phyloP scores from a whole-genome alignment of 2,797 vertebrate genomes.

The Sebastes wilsoni region DNA sequence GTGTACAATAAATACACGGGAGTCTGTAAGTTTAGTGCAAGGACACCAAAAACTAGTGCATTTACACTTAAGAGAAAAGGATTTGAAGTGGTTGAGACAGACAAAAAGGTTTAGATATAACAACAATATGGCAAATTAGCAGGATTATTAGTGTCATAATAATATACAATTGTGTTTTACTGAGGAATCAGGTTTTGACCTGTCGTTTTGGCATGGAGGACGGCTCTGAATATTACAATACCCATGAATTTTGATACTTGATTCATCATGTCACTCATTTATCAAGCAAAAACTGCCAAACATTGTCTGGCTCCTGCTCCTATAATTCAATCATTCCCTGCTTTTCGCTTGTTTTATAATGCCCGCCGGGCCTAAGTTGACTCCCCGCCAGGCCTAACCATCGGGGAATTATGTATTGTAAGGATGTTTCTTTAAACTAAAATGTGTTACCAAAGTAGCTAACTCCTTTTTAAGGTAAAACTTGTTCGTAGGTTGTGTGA shows the following conservation, averaged over 20 bases:
- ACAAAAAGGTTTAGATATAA: not conserved
- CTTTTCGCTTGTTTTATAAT: not conserved
- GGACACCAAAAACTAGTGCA: not conserved
- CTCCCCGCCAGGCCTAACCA: no score
- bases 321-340: not conserved
- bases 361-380: no score
- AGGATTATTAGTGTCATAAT: not conserved
- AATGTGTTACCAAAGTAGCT: no score
- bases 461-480: no score
- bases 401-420: no score
- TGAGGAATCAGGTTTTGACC: not conserved
- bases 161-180: not conserved
- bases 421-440: no score
- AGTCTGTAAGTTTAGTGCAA: not conserved
- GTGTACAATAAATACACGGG: not conserved
- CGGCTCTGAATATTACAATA: not conserved
- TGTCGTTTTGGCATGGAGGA: no score
- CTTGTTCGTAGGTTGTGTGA: no score
- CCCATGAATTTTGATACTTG: not conserved
- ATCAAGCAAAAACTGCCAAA: not conserved
- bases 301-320: not conserved
- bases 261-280: not conserved
- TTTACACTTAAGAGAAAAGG: not conserved
- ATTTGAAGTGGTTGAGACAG: not conserved
- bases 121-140: not conserved